Percentiles rank a stretch among this genome's conserved stretches.
Evolutionary conservation across 2,113 vertebrate species (phyloP).

Genomic region (Crocuta crocuta): DNA sequence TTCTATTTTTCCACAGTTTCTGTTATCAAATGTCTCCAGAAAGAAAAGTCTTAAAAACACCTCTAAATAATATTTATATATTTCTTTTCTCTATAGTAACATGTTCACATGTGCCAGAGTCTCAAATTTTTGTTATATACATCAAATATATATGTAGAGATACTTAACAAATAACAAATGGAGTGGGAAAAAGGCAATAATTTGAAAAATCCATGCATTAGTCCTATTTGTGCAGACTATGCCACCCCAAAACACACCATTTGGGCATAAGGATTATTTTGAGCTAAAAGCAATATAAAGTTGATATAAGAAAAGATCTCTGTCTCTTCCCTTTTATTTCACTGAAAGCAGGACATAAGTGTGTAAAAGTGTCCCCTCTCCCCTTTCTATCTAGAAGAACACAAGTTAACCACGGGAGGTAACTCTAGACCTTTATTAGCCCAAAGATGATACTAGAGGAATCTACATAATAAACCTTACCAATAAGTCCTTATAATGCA

Average conservation of each 20-base stretch:
- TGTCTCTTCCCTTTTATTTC: background rate
- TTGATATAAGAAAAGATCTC: background rate
- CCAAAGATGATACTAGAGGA: background rate
- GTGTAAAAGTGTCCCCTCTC: background rate
- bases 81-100: background rate
- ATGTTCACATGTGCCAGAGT: background rate
- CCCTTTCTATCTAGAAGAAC: background rate
- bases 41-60: background rate
- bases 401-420: background rate
- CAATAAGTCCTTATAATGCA: background rate
- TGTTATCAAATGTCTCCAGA: background rate
- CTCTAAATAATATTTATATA: background rate
- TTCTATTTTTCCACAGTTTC: background rate
- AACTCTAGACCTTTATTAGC: background rate
- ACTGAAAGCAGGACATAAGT: background rate
- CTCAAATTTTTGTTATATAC: background rate
- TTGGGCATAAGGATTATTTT: background rate
- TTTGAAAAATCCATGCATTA: background rate
- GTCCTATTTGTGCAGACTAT: background rate
- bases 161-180: background rate
- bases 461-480: background rate
- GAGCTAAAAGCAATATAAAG: background rate
- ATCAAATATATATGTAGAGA: background rate
- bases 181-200: background rate
- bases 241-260: background rate